Conservation (phyloP, 1,140 invertebrate species). For the Pseudomyrmex concolor region DNA sequence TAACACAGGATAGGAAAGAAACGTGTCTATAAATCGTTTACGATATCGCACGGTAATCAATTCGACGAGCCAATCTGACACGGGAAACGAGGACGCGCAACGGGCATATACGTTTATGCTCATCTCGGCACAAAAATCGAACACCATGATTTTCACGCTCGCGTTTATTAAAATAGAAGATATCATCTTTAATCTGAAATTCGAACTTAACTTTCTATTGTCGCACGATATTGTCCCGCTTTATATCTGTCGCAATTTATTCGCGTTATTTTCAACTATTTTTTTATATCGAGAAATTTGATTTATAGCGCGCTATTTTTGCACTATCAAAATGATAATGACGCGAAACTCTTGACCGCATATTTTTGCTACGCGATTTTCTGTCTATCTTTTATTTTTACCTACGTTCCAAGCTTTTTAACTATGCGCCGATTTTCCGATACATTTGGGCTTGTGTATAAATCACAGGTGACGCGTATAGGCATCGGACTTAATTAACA, state of each 20-base stretch:
- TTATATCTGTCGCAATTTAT: conserved; percentile 19
- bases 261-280: neutral
- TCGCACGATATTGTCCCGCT: neutral
- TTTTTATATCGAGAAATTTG: neutral
- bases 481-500: conserved; percentile 45
- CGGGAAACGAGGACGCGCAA: conserved; percentile 1
- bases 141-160: conserved; percentile 4
- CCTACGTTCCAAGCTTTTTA: neutral
- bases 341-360: neutral
- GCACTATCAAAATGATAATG: neutral
- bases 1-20: conserved; percentile 9
- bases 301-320: neutral
- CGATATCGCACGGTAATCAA: conserved; percentile 47
- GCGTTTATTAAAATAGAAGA: neutral
- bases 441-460: conserved; percentile 31
- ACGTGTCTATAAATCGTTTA: conserved; percentile 42
- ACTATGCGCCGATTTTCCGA: conserved; percentile 16
- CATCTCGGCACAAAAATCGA: neutral
- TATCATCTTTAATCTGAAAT: neutral
- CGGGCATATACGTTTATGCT: conserved; percentile 1
- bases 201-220: conserved; percentile 10
- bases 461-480: conserved; percentile 45
- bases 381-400: neutral
- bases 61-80: conserved; percentile 39
- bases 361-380: neutral